Percentiles rank a stretch among this genome's conserved stretches.
phyloP scores from a whole-genome alignment of 2,888 invertebrate genomes.

The Leucoma salicis region DNA sequence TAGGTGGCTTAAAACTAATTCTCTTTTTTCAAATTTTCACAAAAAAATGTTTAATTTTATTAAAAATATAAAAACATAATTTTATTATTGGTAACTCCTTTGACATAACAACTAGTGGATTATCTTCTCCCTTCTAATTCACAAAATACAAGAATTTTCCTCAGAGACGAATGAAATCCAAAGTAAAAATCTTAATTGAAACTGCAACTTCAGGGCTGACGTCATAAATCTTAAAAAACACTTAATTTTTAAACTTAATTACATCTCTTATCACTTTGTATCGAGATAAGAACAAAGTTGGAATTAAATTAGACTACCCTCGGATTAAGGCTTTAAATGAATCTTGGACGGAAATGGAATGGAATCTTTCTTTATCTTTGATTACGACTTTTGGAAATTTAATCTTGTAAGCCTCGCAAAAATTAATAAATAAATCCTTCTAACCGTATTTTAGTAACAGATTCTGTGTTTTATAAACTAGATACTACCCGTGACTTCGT shows the following conservation, averaged over 20 bases:
- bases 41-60: too few species aligned
- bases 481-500: too few species aligned
- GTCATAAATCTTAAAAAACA: conserved; percentile 23
- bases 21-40: too few species aligned
- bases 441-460: too few species aligned
- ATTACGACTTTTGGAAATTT: conserved; percentile 20
- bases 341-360: conserved; percentile 19
- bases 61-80: too few species aligned
- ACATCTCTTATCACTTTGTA: conserved; percentile 34
- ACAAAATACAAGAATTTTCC: neutral
- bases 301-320: conserved; percentile 34
- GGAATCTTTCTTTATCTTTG: conserved; percentile 33
- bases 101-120: too few species aligned
- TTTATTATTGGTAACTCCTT: too few species aligned
- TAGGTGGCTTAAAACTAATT: too few species aligned
- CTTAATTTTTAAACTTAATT: conserved; percentile 32
- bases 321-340: conserved; percentile 10
- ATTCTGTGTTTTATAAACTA: too few species aligned
- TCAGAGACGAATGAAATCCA: neutral
- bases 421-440: neutral
- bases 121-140: neutral
- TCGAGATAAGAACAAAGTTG: conserved; percentile 36
- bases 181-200: conserved; percentile 18
- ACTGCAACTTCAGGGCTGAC: conserved; percentile 20
- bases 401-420: conserved; percentile 1